Percentiles rank a stretch among this genome's conserved stretches.
phyloP scores from a whole-genome alignment of 2,888 invertebrate species.

The Lithophane socia region DNA sequence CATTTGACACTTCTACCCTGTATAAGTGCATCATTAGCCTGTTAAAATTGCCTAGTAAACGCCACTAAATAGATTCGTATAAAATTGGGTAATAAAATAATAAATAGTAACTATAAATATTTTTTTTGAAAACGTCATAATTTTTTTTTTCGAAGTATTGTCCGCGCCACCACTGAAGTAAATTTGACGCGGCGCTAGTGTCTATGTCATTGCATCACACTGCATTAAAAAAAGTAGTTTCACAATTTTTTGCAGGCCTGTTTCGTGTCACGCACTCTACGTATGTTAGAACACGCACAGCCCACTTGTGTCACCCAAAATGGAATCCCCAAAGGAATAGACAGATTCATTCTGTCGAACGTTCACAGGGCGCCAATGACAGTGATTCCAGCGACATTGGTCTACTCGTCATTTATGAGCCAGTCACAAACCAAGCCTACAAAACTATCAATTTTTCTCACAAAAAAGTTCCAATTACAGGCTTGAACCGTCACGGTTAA shows the following conservation, averaged over 20 bases:
- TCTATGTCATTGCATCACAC: too few species aligned
- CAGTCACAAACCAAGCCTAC: background rate
- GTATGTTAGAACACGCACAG: background rate
- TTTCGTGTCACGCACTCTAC: too few species aligned
- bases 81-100: background rate
- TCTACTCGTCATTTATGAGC: conserved; percentile 7
- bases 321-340: background rate
- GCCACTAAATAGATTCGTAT: background rate
- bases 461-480: conserved; percentile 26
- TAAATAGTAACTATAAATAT: too few species aligned
- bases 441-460: background rate
- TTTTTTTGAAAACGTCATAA: too few species aligned
- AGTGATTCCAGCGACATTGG: conserved; percentile 19
- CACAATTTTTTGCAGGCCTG: too few species aligned
- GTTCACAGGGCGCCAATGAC: conserved; percentile 8
- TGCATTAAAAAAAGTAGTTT: too few species aligned
- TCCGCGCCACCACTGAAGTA: too few species aligned
- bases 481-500: conserved; percentile 33
- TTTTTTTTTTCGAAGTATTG: too few species aligned
- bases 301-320: background rate
- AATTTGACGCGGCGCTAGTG: too few species aligned
- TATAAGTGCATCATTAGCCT: background rate
- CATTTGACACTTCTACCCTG: background rate
- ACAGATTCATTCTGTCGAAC: background rate
- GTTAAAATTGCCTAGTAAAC: background rate